Evolutionary conservation across 2,888 invertebrate genomes (phyloP).

Genomic region (Eurois occulta): DNA sequence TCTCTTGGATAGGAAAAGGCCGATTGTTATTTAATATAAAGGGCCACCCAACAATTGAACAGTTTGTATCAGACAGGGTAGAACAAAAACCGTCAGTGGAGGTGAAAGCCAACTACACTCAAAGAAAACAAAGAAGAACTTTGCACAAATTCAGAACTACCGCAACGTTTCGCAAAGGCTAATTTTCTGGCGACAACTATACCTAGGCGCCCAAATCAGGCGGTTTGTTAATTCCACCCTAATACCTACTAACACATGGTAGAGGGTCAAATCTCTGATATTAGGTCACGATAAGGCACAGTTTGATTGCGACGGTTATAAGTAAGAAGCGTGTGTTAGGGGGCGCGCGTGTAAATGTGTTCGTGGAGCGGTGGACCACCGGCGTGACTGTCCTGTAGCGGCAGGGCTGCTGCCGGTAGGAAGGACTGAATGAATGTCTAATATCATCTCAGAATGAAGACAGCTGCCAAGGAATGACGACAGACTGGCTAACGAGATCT

Average conservation of each 20-base stretch:
- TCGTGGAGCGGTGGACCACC: conserved; percentile 64
- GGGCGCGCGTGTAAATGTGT: conserved; percentile 68
- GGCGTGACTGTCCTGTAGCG: conserved; percentile 50
- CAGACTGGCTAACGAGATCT: background rate
- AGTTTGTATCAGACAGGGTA: background rate
- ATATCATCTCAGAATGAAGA: background rate
- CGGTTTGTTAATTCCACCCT: background rate
- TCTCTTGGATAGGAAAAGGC: background rate
- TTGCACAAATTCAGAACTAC: background rate
- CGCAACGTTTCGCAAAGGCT: background rate
- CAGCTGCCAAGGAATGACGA: background rate
- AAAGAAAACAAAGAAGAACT: background rate
- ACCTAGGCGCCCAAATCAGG: background rate
- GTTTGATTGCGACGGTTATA: conserved; percentile 64
- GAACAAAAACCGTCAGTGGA: background rate
- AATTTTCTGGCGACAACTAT: background rate
- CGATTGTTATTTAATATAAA: background rate
- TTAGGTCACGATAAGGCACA: conserved; percentile 24
- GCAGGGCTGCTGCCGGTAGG: conserved; percentile 46
- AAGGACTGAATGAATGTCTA: background rate
- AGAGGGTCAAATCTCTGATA: conserved; percentile 10
- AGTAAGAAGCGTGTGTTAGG: conserved; percentile 48
- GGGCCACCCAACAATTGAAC: background rate
- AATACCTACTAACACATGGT: no score
- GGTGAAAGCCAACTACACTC: no score